Evolutionary conservation across 2,113 vertebrate species (phyloP).

Genomic region (Macrotis lagotis): DNA sequence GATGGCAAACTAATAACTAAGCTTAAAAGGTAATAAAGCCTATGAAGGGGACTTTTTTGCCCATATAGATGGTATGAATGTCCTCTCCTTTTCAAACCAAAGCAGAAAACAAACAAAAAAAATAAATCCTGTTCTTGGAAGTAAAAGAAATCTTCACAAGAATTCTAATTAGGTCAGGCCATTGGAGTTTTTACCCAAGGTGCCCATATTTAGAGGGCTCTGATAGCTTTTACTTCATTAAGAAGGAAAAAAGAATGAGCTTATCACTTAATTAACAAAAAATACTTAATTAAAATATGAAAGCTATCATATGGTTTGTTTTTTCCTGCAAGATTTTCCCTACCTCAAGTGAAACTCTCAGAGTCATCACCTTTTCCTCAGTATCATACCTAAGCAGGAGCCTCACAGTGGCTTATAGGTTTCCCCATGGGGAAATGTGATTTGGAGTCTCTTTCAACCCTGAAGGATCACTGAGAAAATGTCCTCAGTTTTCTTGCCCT

Average conservation of each 20-base stretch:
- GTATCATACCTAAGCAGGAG: background rate
- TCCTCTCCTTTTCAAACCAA: background rate
- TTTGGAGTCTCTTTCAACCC: background rate
- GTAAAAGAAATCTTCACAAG: background rate
- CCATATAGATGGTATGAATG: too few relatives aligned
- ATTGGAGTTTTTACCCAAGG: background rate
- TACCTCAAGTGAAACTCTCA: background rate
- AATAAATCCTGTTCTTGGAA: background rate
- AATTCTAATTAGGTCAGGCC: background rate
- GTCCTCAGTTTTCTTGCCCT: background rate
- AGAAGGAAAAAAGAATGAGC: background rate
- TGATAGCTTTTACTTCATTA: background rate
- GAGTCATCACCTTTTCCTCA: background rate
- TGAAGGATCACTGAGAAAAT: background rate
- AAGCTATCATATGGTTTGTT: background rate
- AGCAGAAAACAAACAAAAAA: background rate
- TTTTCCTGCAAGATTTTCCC: background rate
- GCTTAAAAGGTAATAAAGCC: too few relatives aligned
- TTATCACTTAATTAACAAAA: background rate
- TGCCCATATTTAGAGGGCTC: background rate
- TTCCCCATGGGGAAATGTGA: background rate
- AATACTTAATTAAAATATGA: background rate
- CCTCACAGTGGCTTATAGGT: background rate
- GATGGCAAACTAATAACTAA: too few relatives aligned
- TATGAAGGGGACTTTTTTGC: too few relatives aligned